Conservation (phyloP, 2,113 vertebrate genomes). For the Heterochromis multidens region DNA sequence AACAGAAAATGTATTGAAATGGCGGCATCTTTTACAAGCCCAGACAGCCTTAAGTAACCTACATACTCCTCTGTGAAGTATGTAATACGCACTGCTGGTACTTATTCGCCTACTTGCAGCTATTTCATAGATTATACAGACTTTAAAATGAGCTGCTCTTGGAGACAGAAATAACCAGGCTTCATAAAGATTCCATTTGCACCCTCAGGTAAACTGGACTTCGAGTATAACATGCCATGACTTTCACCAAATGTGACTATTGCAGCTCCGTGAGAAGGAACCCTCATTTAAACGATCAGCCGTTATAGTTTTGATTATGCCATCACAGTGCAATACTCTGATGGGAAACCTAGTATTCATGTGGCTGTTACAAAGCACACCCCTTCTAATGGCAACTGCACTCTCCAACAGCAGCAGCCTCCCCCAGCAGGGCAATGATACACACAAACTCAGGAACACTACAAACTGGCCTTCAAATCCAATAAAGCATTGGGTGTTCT, state of each 20-base stretch:
- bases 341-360: not conserved
- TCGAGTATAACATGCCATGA: not conserved
- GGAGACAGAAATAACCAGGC: slow-evolving; percentile 15
- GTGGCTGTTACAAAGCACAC: no score
- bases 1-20: slow-evolving; percentile 47
- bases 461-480: not conserved
- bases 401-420: not conserved
- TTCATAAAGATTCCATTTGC: slow-evolving; percentile 23
- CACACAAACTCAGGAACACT: not conserved
- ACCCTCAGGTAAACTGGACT: slow-evolving; percentile 11
- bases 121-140: slow-evolving; percentile 30
- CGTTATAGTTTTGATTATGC: not conserved
- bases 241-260: slow-evolving; percentile 7
- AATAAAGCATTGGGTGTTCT: not conserved
- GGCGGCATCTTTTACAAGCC: slow-evolving; percentile 29
- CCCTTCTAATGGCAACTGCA: not conserved
- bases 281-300: not conserved
- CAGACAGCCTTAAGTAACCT: slow-evolving; percentile 21
- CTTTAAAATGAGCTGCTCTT: slow-evolving; percentile 38
- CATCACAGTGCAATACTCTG: not conserved
- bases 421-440: not conserved
- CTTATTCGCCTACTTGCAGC: slow-evolving; percentile 23
- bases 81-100: not conserved
- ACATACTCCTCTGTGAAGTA: slow-evolving; percentile 21
- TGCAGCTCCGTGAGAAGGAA: not conserved